These are phyloP conservation scores for Phaethon lepturus DNA, from an alignment of 2,113 vertebrate species.

Conservation along the genomic window DNA sequence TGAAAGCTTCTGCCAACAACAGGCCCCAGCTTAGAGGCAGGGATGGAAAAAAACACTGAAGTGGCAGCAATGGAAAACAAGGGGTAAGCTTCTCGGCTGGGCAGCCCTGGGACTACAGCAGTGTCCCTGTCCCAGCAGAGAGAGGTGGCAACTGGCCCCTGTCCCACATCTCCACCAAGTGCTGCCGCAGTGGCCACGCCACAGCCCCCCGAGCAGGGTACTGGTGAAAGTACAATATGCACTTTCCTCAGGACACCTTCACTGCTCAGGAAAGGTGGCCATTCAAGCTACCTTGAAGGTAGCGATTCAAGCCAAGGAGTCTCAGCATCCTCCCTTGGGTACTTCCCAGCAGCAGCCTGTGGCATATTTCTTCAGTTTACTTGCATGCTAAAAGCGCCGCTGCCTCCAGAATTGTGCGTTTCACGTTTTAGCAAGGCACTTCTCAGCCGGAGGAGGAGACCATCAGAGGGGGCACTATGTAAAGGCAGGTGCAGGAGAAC, in stretches of 20 bases:
- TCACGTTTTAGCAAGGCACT: background rate
- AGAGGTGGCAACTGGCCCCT: background rate
- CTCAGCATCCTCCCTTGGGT: background rate
- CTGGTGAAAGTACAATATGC: background rate
- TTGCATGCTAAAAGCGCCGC: background rate
- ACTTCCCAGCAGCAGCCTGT: background rate
- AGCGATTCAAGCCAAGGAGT: background rate
- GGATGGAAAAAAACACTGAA: background rate
- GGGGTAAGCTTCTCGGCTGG: background rate
- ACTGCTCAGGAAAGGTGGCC: background rate
- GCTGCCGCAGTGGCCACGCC: background rate
- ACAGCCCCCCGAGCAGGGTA: background rate
- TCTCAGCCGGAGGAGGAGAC: background rate
- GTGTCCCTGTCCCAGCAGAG: background rate
- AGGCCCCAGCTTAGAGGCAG: background rate
- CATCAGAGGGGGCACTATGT: background rate
- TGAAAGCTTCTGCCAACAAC: background rate
- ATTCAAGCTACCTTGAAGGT: background rate
- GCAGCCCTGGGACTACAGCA: background rate
- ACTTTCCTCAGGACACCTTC: background rate
- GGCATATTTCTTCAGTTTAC: background rate
- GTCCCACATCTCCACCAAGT: fast-evolving
- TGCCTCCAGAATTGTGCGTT: background rate
- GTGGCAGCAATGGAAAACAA: background rate
- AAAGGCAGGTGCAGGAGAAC: background rate